phyloP scores from a whole-genome alignment of 2,113 vertebrate species.

The Patagioenas fasciata region DNA sequence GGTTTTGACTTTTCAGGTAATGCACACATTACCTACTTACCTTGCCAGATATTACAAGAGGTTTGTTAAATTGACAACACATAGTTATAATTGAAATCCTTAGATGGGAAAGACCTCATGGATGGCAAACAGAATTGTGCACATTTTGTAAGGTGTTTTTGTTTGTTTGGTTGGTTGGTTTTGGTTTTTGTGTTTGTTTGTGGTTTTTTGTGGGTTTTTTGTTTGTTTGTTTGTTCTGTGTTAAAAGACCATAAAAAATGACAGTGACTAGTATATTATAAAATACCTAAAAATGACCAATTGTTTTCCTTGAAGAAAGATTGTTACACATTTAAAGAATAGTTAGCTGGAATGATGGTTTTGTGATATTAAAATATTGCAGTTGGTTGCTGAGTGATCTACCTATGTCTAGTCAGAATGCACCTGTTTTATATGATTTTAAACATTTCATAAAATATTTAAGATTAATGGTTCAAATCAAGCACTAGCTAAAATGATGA shows the following conservation, averaged over 20 bases:
- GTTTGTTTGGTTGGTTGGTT: too few relatives aligned
- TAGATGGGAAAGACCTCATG: not conserved
- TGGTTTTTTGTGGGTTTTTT: not conserved
- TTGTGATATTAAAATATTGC: not conserved
- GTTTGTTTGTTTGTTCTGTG: not conserved
- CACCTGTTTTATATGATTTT: not conserved
- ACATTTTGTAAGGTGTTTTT: not conserved
- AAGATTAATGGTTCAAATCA: not conserved
- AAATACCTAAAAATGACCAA: not conserved
- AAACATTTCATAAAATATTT: slow-evolving; percentile 5
- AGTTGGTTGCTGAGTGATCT: not conserved
- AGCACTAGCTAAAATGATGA: not conserved
- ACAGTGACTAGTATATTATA: not conserved
- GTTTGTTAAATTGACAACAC: not conserved
- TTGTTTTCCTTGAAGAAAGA: not conserved
- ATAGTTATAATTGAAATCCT: not conserved
- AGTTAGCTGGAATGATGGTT: not conserved
- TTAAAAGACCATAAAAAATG: not conserved
- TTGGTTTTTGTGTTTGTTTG: not conserved
- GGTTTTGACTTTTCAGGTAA: not conserved
- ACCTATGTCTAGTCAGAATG: not conserved
- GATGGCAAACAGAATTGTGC: not conserved
- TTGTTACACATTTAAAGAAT: not conserved
- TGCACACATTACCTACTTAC: not conserved
- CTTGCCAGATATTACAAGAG: not conserved